These are phyloP conservation scores for Acanthosepion esculentum DNA, from an alignment of 2,888 invertebrate species.

Conservation along the genomic window DNA sequence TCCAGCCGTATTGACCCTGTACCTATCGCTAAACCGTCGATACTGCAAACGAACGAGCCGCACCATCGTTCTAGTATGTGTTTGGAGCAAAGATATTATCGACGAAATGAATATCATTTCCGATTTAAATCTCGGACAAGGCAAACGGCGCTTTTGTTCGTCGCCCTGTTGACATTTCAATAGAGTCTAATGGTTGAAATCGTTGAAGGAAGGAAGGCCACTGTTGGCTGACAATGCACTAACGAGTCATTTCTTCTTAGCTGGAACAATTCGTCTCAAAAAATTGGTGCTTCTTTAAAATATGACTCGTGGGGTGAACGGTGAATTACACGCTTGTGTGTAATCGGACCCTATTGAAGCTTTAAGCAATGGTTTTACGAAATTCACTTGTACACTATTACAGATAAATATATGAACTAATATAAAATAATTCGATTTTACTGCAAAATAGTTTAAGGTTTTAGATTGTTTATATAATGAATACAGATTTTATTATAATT, in stretches of 20 bases:
- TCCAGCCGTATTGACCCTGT: background rate
- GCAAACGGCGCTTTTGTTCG: background rate
- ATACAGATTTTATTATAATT: no score
- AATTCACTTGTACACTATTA: no score
- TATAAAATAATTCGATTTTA: no score
- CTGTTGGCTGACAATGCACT: background rate
- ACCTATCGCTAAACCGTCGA: background rate
- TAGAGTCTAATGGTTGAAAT: background rate
- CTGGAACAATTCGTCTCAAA: background rate
- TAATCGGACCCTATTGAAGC: no score
- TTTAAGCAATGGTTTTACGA: no score
- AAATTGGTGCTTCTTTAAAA: background rate
- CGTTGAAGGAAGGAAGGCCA: background rate
- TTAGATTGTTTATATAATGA: no score
- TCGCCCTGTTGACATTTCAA: background rate
- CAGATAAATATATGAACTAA: no score
- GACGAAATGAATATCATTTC: slow-evolving; percentile 20
- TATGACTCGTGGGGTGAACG: background rate
- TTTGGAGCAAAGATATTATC: background rate
- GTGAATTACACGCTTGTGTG: no score
- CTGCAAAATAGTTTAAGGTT: no score
- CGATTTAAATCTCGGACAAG: background rate
- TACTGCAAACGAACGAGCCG: background rate
- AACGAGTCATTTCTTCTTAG: background rate
- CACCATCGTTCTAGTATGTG: background rate